Conservation (phyloP, 2,888 invertebrate species). For the Stenoptilia bipunctidactyla region DNA sequence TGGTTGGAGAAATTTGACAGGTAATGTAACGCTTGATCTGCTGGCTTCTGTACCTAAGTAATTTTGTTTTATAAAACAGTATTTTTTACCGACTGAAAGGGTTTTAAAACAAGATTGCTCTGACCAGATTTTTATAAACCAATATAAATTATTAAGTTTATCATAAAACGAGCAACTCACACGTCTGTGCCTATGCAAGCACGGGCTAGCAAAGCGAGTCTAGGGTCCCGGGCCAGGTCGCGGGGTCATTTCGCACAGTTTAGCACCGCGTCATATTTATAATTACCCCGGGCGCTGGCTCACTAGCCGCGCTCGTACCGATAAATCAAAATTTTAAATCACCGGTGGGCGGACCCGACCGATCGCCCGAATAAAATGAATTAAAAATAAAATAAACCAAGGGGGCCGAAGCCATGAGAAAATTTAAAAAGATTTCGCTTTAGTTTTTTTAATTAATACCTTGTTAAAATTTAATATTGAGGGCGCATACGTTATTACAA, state of each 20-base stretch:
- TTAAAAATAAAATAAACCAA: constrained; percentile 64
- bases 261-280: constrained; percentile 71
- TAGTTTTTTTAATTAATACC: constrained; percentile 72
- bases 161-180: no score
- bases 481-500: constrained; percentile 68
- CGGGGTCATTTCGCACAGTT: constrained; percentile 59
- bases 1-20: no score
- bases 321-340: constrained; percentile 73
- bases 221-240: constrained; percentile 41
- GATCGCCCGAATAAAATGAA: constrained; percentile 67
- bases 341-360: constrained; percentile 62
- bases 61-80: no score
- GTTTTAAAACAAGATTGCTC: no score
- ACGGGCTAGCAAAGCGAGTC: not conserved
- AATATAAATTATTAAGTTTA: no score
- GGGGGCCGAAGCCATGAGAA: constrained; percentile 60
- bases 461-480: constrained; percentile 72
- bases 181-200: no score
- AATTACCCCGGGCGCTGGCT: constrained; percentile 54
- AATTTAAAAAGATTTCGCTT: constrained; percentile 68
- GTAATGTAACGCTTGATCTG: no score
- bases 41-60: no score
- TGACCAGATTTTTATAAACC: no score
- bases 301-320: constrained; percentile 43
- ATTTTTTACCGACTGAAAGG: no score